These are phyloP conservation scores for Syngnathus typhle DNA, from an alignment of 2,113 vertebrate species.

Conservation along the genomic window DNA sequence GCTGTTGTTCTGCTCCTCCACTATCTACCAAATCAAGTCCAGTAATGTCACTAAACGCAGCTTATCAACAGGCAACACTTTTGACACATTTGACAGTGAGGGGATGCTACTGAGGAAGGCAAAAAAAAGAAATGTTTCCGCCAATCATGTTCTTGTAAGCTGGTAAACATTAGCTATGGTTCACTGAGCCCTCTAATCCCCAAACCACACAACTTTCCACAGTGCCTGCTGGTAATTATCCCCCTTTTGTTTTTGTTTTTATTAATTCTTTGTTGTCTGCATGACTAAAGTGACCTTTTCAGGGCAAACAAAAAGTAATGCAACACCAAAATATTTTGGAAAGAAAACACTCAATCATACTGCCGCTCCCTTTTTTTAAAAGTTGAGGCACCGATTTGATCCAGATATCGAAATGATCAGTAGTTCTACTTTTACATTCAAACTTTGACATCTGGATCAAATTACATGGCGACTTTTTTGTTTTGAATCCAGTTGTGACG, in stretches of 20 bases:
- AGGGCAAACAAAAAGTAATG: not conserved
- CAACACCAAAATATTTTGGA: conserved; percentile 10
- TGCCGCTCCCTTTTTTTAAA: not conserved
- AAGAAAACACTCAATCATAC: not conserved
- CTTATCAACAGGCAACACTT: no score
- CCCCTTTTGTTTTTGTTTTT: not conserved
- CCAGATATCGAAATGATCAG: not conserved
- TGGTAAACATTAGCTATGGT: conserved; percentile 26
- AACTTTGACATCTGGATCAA: not conserved
- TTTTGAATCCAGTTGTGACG: no score
- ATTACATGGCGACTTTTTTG: not conserved
- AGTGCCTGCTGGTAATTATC: conserved; percentile 52
- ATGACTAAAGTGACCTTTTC: conserved; percentile 4
- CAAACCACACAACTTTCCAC: conserved; percentile 17
- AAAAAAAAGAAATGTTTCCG: conserved; percentile 22
- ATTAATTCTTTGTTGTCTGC: conserved; percentile 21
- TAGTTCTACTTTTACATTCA: not conserved
- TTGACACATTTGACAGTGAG: no score
- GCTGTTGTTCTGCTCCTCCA: no score
- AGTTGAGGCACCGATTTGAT: not conserved
- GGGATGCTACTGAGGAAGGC: no score
- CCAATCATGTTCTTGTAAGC: conserved; percentile 4
- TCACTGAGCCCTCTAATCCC: conserved; percentile 17
- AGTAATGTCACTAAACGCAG: no score
- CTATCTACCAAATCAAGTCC: no score